These are phyloP conservation scores for Drosophila siamana DNA, from an alignment of 2,888 invertebrate genomes.

Conservation along the genomic window DNA sequence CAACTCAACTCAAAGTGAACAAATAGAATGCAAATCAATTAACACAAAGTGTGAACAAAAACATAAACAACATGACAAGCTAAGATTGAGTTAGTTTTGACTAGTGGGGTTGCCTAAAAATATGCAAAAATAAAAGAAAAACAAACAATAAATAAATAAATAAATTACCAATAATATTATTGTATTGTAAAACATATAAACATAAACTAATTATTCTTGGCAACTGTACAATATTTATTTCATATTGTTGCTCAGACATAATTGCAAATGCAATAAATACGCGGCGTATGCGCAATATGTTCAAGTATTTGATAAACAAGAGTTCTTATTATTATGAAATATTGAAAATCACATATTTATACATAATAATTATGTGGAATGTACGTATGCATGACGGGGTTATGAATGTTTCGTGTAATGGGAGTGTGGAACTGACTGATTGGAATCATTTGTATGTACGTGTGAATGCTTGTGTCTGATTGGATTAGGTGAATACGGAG, in stretches of 20 bases:
- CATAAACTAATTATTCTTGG: neutral
- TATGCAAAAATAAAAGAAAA: conserved; percentile 63
- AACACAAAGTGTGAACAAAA: conserved; percentile 69
- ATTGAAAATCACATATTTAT: conserved; percentile 21
- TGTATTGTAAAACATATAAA: conserved; percentile 20
- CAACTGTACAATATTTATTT: conserved; percentile 16
- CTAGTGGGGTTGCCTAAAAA: conserved; percentile 85
- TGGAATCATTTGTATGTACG: conserved; percentile 34
- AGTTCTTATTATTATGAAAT: conserved; percentile 16
- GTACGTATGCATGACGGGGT: conserved; percentile 50
- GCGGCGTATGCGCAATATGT: conserved; percentile 49
- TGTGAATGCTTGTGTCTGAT: conserved; percentile 34
- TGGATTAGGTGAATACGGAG: conserved; percentile 37
- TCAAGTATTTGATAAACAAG: conserved; percentile 23
- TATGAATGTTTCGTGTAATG: conserved; percentile 26
- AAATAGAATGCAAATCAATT: conserved; percentile 60
- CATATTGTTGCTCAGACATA: neutral
- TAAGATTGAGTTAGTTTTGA: conserved; percentile 85
- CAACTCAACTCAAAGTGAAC: conserved; percentile 61
- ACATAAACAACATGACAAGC: conserved; percentile 75
- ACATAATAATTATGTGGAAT: conserved; percentile 28
- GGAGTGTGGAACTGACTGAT: conserved; percentile 56
- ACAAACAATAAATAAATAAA: conserved; percentile 53
- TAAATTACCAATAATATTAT: conserved; percentile 32
- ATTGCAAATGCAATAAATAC: conserved; percentile 13